These are phyloP conservation scores for Eutolmus rufibarbis DNA, from an alignment of 2,888 invertebrate genomes.

Conservation along the genomic window DNA sequence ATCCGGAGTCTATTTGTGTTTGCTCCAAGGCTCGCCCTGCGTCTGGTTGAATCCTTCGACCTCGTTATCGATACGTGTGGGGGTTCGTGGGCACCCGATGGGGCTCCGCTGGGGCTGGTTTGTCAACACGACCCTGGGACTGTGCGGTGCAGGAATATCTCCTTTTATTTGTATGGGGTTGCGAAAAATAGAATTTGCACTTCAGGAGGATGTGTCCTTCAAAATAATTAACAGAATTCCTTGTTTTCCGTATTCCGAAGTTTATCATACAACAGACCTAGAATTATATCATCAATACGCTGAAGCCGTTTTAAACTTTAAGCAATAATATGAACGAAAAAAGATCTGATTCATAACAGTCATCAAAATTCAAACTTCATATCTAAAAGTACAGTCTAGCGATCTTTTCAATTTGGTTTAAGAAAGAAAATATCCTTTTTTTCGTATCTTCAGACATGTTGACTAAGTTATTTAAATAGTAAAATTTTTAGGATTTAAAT, in stretches of 20 bases:
- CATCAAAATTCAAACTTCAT: too few relatives aligned
- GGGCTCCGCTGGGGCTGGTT: not conserved
- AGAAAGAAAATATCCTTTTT: too few relatives aligned
- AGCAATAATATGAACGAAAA: too few relatives aligned
- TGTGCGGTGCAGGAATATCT: not conserved
- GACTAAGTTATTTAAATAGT: not conserved
- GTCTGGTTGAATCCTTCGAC: slow-evolving; percentile 2
- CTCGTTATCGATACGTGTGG: not conserved
- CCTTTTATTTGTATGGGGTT: not conserved
- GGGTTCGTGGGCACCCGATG: not conserved
- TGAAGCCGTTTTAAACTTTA: too few relatives aligned
- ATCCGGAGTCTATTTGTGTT: slow-evolving; percentile 35
- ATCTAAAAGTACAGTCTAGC: too few relatives aligned
- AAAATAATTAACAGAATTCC: not conserved
- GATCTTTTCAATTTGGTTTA: too few relatives aligned
- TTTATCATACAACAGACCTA: not conserved
- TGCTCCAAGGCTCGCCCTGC: slow-evolving; percentile 8
- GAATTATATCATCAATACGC: not conserved
- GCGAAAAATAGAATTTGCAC: not conserved
- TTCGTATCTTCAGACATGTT: too few relatives aligned
- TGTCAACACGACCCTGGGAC: not conserved
- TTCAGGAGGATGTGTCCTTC: not conserved
- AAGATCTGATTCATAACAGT: too few relatives aligned
- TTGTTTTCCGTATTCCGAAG: not conserved
- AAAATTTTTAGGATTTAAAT: not conserved